Evolutionary conservation across 2,797 vertebrate genomes (phyloP).

Genomic region (Phrynocephalus forsythii): DNA sequence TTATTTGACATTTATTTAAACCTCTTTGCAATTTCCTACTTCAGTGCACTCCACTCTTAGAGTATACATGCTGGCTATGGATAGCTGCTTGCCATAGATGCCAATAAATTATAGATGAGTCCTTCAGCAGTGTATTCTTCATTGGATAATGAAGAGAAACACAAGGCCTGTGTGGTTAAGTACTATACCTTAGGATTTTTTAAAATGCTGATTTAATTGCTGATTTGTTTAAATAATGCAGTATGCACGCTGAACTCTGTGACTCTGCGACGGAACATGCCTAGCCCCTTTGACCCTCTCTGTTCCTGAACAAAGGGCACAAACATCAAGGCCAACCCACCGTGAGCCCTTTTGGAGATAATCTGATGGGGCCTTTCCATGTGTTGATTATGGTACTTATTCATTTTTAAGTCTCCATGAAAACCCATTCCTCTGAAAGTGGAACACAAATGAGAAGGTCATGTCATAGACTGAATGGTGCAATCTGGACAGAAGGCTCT

Average conservation of each 20-base stretch:
- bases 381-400: too few relatives aligned
- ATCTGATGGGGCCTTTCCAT: too few relatives aligned
- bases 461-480: too few relatives aligned
- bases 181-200: not conserved
- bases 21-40: not conserved
- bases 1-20: not conserved
- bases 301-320: too few relatives aligned
- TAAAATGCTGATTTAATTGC: not conserved
- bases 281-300: too few relatives aligned
- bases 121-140: not conserved
- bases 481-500: too few relatives aligned
- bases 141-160: not conserved
- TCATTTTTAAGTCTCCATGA: too few relatives aligned
- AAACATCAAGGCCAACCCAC: too few relatives aligned
- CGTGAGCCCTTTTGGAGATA: too few relatives aligned
- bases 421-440: too few relatives aligned
- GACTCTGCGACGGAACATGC: not conserved
- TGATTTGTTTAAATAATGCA: not conserved
- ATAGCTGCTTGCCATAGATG: not conserved
- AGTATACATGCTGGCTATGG: not conserved
- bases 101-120: not conserved
- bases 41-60: slow-evolving; percentile 4
- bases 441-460: too few relatives aligned
- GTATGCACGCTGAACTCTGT: not conserved
- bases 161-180: not conserved